A percentile compares a stretch with the other conserved stretches of the same genome.
These are phyloP conservation scores for Paramuricea clavata DNA, from an alignment of 92 coral and sea anemone genomes.

Conservation along the genomic window DNA sequence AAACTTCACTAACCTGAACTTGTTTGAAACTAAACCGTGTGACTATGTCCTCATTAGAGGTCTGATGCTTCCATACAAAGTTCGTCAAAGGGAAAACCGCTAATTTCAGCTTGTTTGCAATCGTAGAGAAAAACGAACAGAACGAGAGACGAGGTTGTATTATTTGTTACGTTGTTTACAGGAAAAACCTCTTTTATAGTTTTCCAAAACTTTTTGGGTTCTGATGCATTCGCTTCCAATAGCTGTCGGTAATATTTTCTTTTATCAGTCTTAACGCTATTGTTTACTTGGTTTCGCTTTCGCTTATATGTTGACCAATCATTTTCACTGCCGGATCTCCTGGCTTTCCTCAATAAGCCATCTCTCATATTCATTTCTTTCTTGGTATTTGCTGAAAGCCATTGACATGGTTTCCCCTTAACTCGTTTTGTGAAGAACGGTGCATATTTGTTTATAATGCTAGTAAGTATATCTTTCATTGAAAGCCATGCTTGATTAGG, in stretches of 20 bases:
- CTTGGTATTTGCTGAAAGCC: slow-evolving; percentile 28
- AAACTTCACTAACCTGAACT: slow-evolving; percentile 17
- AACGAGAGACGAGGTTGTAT: not conserved
- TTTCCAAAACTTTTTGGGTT: slow-evolving; percentile 4
- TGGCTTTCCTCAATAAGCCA: slow-evolving; percentile 9
- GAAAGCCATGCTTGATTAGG: slow-evolving; percentile 19
- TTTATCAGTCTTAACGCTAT: slow-evolving; percentile 16
- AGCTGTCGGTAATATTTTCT: not conserved
- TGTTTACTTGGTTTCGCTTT: slow-evolving; percentile 21
- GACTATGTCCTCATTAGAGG: not conserved
- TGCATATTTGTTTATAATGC: slow-evolving; percentile 21
- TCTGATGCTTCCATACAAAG: slow-evolving; percentile 10
- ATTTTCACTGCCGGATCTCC: slow-evolving; percentile 29
- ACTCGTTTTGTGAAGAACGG: slow-evolving; percentile 28
- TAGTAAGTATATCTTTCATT: slow-evolving; percentile 17
- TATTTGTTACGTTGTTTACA: not conserved
- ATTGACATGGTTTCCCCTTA: slow-evolving; percentile 20
- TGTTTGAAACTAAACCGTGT: slow-evolving; percentile 2
- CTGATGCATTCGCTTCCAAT: slow-evolving; percentile 10
- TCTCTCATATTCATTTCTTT: slow-evolving; percentile 26
- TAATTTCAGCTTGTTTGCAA: slow-evolving; percentile 7
- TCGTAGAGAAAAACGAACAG: slow-evolving; percentile 22
- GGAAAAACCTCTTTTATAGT: slow-evolving; percentile 6
- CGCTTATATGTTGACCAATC: slow-evolving; percentile 26
- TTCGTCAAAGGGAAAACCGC: slow-evolving; percentile 14